Conservation (phyloP, 2,888 invertebrate species). For the Folsomia candida region DNA sequence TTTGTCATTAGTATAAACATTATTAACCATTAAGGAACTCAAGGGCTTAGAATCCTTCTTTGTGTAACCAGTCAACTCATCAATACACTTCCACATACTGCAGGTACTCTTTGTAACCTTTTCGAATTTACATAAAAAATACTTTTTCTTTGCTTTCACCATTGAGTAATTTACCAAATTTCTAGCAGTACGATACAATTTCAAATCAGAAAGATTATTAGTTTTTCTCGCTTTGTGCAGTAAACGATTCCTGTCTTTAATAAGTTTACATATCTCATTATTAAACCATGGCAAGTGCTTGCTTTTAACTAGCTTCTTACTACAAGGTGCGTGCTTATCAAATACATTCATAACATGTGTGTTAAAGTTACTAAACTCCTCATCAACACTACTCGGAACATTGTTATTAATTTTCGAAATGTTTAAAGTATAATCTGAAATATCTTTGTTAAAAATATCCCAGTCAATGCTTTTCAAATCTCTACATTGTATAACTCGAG, state of each 20-base stretch:
- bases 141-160: not conserved
- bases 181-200: constrained; percentile 4
- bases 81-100: constrained; percentile 8
- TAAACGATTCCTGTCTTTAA: not conserved
- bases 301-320: constrained; percentile 10
- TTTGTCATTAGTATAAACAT: not conserved
- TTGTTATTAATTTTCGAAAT: too few species aligned
- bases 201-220: not conserved
- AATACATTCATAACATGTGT: not conserved
- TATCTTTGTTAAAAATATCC: constrained; percentile 2
- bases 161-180: not conserved
- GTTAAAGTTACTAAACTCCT: not conserved
- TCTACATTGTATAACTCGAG: not conserved
- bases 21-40: not conserved
- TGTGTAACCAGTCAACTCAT: constrained; percentile 8
- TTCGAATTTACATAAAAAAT: constrained; percentile 6
- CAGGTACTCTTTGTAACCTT: not conserved
- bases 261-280: not conserved
- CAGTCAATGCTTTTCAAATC: not conserved
- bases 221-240: not conserved
- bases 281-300: constrained; percentile 20
- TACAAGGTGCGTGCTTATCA: constrained; percentile 9
- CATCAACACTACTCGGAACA: not conserved
- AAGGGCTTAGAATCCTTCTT: not conserved
- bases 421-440: not conserved